Evolutionary conservation across 2,113 vertebrate genomes (phyloP), one percentile per base, ranked within the genome.

Genomic region (Myxocyprinus asiaticus): DNA sequence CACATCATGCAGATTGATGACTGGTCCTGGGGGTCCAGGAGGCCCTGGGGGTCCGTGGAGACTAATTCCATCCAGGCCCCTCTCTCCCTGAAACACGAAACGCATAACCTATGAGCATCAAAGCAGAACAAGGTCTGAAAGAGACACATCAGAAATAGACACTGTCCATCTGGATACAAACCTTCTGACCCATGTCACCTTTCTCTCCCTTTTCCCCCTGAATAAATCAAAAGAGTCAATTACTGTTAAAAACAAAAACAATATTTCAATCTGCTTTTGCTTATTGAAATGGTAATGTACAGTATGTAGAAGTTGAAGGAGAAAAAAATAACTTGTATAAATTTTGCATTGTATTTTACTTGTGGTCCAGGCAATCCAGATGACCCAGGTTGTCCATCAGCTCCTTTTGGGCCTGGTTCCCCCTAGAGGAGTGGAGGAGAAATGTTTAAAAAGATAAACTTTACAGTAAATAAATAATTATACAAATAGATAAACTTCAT

Each of bases 111-210:
- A 55, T 78, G 56, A 68, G 5, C 14, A 50, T 78, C 59, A 42
- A 10, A 66, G 9, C 10, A 5, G 3, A 11, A 55, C 10, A 62
- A 14, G 59, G 3, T 3, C 3, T 59, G 6, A 5, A 0, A 56
- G 33, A 8, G 4, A 69, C 55, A 14, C 7, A 50, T 62, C 17
- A n/a, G 3, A 63, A 12, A 66, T 10, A 8, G 43, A 15, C 3
- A 12, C 9, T 47, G 42, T 33, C 22, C 9, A 33, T 47, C 56
- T 42, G 4, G 7, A 10, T 74, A 71, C 79, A 68, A 83, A 99
- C 97, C 97, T 93, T 96, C 80, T 85, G 88, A 85, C 97, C 97
- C 69, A 53, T 85, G 53, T 94, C 94, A 71, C 97, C 97, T 80
- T 90, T 94, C 63, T 87, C 91, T 58, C 97, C 97, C 84, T 93